These are phyloP conservation scores for Steinernema scapterisci DNA, from an alignment of 2,888 invertebrate species.

Conservation along the genomic window DNA sequence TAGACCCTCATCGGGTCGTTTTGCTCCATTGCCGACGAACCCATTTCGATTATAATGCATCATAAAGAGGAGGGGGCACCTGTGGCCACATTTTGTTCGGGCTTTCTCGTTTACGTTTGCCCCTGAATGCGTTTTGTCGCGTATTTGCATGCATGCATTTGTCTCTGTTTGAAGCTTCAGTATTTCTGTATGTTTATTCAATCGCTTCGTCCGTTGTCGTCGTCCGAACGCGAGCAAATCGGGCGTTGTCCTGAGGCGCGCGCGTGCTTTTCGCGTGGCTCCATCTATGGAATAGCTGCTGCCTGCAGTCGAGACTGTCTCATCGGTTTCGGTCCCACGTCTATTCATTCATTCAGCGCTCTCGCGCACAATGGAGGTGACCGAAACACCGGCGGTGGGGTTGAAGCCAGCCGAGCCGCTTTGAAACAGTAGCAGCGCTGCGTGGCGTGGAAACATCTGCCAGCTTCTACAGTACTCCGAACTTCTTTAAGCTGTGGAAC, in stretches of 20 bases:
- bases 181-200: slow-evolving; percentile 33
- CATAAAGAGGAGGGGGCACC: slow-evolving; percentile 32
- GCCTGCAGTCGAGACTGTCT: slow-evolving; percentile 18
- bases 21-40: slow-evolving; percentile 31
- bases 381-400: slow-evolving; percentile 4
- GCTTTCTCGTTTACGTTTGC: slow-evolving; percentile 22
- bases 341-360: neutral
- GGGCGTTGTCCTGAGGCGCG: slow-evolving; percentile 30
- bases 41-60: slow-evolving; percentile 32
- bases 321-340: slow-evolving; percentile 27
- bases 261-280: slow-evolving; percentile 27
- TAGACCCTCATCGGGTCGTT: slow-evolving; percentile 5
- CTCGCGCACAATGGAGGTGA: slow-evolving; percentile 24
- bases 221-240: slow-evolving; percentile 21
- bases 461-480: slow-evolving; percentile 2
- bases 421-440: slow-evolving; percentile 21
- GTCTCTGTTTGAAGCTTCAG: slow-evolving; percentile 29
- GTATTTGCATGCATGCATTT: slow-evolving; percentile 30
- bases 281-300: slow-evolving; percentile 13
- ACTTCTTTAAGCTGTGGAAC: neutral
- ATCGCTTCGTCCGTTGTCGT: slow-evolving; percentile 4
- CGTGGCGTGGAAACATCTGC: neutral
- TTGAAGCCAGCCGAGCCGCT: neutral
- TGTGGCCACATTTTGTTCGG: slow-evolving; percentile 27
- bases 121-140: slow-evolving; percentile 28